Evolutionary conservation across 2,113 vertebrate genomes (phyloP), one percentile per base, ranked within the genome.

Genomic region (Megatriorchis doriae): DNA sequence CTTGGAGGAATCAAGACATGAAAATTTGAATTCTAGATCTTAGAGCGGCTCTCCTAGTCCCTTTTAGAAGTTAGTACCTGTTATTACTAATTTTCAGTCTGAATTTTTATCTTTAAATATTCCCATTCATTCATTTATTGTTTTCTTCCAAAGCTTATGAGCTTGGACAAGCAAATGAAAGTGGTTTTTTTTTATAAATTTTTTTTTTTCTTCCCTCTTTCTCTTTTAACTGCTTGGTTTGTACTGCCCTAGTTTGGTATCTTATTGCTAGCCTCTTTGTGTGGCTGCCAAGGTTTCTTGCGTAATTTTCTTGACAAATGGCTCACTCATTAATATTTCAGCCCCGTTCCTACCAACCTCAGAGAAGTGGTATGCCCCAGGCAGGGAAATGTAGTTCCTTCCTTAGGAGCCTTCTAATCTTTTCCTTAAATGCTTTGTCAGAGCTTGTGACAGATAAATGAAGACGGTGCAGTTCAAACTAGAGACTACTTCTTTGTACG

Each of bases 271-370:
- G 52, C 85, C 90, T 81, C 63, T 96, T 79, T 92, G 71, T 94
- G 67, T 74, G 82, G 36, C 88, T 97, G 96, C 95, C 95, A 93
- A 90, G 53, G 52, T 63, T 92, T 96, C 95, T 92, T 97, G 96
- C 43, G 79, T 97, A 97, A 97, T 97, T 96, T 96, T 88, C 96
- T 83, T 97, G 96, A 97, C 94, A 97, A 98, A 97, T 96, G 82
- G 81, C 65, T 66, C 91, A 26, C 80, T 97, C 84, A 93, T 97
- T 98, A 97, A 96, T 97, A 97, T 96, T 97, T 98, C 87, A 97
- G 36, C 45, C 82, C 47, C 23, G 40, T 84, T 90, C 94, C 94
- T 97, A 88, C 91, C 95, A 95, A 31, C 86, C 82, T 88, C n/a
- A 52, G 95, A 84, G 85, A 97, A 97, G 72, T 93, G 55, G 62